Base-by-base conservation (phyloP, 2,113 vertebrate species). In the Ctenomys sociabilis region DNA sequence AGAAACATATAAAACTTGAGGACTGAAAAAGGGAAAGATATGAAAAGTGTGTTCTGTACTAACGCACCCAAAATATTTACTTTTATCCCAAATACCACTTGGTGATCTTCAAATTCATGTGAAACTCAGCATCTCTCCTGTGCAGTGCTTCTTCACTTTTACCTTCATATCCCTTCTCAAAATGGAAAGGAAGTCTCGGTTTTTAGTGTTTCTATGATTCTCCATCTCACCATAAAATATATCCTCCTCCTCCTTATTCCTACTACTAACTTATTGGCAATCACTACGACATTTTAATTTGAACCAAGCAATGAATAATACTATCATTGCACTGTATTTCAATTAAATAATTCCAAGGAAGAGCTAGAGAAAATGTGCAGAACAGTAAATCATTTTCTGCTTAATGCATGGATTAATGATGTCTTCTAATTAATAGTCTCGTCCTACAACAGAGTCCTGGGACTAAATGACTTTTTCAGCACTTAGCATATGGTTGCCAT, bases 11-110 rank as follows among this genome's bases (percentile, higher is more conserved):
- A 88, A 77, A 95, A 43, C 4, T 32, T 78, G 21, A 86, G 81
- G 40, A 54, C 2, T 24, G 13, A 83, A 37, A 13, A 52, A 0
- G 52, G 88, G 21, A 32, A 66, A n/a, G 32, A 12, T 1, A 7
- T 2, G 19, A 49, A 28, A 66, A 49, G 4, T 24, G 1, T 40
- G 7, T 9, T 21, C 3, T n/a, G 32, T 0, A 9, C 43, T 35
- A 64, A 61, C 26, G 9, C 1, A 84, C 17, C 1, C 4, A 30
- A 70, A 87, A 70, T 16, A 78, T 3, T 61, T 64, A 26, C 21
- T 63, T 87, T 57, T 24, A 64, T 77, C 24, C 82, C 57, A 37
- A 32, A 80, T 13, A 66, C 19, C 26, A 28, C 72, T 2, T 28
- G 35, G 52, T 81, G 28, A 64, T 52, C 32, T 30, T 63, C 26